A percentile compares a stretch with the other conserved stretches of the same genome.
phyloP scores from a whole-genome alignment of 2,888 invertebrate genomes.

The Ormia ochracea region DNA sequence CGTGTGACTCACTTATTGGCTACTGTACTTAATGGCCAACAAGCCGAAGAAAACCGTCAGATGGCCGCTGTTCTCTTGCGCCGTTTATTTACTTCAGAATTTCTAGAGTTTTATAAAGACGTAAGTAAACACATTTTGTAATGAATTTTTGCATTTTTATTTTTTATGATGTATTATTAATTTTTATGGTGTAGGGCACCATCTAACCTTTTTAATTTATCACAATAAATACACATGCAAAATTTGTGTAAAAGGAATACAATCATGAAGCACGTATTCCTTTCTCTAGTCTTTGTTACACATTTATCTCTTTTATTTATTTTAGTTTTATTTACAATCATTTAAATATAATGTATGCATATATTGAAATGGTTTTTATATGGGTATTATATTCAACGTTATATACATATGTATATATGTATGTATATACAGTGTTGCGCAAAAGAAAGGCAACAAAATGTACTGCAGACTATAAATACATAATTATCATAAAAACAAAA shows the following conservation, averaged over 20 bases:
- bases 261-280: constrained; percentile 39
- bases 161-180: constrained; percentile 44
- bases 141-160: too few species aligned
- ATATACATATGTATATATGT: background rate
- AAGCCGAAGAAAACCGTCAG: constrained; percentile 89
- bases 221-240: constrained; percentile 10
- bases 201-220: constrained; percentile 18
- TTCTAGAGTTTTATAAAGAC: constrained; percentile 94
- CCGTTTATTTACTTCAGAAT: constrained; percentile 91
- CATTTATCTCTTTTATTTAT: too few species aligned
- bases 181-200: background rate
- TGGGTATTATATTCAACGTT: background rate
- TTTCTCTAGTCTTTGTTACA: background rate
- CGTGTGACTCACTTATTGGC: constrained; percentile 90
- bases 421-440: background rate
- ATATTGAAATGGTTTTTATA: too few species aligned
- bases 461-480: too few species aligned
- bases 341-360: too few species aligned
- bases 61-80: constrained; percentile 97
- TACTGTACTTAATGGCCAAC: constrained; percentile 86
- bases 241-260: constrained; percentile 45
- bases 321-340: too few species aligned
- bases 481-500: too few species aligned
- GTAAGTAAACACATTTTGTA: constrained; percentile 73
- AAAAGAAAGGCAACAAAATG: too few species aligned